A percentile compares a stretch with the other conserved stretches of the same genome.
phyloP scores from a whole-genome alignment of 2,797 vertebrate genomes.

The Takifugu ocellatus region DNA sequence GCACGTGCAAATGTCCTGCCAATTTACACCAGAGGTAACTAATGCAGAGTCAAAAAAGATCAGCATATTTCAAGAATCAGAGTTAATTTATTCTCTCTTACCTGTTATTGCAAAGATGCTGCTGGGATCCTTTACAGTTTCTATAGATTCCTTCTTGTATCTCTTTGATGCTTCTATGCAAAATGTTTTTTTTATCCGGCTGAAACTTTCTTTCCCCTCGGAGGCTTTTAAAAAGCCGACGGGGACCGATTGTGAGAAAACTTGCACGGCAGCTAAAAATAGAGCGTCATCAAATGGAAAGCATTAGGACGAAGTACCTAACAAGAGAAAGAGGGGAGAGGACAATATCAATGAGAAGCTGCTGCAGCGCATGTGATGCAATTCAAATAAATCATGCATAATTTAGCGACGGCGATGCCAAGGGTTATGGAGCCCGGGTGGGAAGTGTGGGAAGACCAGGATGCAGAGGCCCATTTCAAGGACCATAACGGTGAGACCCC shows the following conservation, averaged over 20 bases:
- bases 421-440: not conserved
- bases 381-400: conserved; percentile 1
- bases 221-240: conserved; percentile 1
- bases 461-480: not conserved
- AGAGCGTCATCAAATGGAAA: conserved; percentile 47
- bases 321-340: conserved; percentile 25
- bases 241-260: conserved; percentile 29
- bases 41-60: too few relatives aligned
- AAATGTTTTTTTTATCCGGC: conserved; percentile 9
- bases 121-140: conserved; percentile 33
- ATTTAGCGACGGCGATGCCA: conserved; percentile 1
- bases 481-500: conserved; percentile 23
- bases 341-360: conserved; percentile 10
- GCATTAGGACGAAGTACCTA: conserved; percentile 37
- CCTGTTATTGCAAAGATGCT: conserved; percentile 13
- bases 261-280: conserved; percentile 57
- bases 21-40: too few relatives aligned
- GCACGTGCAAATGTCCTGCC: too few relatives aligned
- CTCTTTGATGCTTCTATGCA: not conserved
- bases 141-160: not conserved
- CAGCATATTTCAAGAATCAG: too few relatives aligned
- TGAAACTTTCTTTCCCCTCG: conserved; percentile 24
- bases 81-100: too few relatives aligned
- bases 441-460: not conserved
- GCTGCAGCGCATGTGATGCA: not conserved